A percentile compares a stretch with the other conserved stretches of the same genome.
Conservation (phyloP, 2,797 vertebrate genomes). For the Lutjanus campechanus region DNA sequence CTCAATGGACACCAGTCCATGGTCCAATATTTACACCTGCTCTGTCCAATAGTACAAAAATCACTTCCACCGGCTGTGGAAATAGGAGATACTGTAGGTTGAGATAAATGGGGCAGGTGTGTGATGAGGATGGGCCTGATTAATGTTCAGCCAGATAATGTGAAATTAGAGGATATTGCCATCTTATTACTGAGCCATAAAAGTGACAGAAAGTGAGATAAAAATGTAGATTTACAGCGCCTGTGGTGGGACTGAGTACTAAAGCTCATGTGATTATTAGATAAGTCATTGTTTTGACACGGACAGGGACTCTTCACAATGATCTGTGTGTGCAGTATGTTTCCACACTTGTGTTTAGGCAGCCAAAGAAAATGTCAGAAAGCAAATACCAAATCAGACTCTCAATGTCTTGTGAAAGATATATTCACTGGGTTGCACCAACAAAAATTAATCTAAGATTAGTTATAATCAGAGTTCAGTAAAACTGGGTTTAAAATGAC, state of each 20-base stretch:
- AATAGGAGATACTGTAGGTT: slow-evolving; percentile 7
- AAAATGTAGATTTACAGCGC: slow-evolving; percentile 58
- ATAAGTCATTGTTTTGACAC: slow-evolving; percentile 25
- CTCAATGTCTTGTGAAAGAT: background rate
- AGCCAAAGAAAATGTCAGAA: background rate
- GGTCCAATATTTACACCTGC: slow-evolving; percentile 52
- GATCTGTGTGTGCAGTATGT: background rate
- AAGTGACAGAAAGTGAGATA: slow-evolving; percentile 63
- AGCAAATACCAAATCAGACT: background rate
- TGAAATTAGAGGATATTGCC: slow-evolving; percentile 55
- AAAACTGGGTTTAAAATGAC: too few species aligned
- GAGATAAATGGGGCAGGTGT: slow-evolving; percentile 51
- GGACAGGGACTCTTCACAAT: slow-evolving; percentile 10
- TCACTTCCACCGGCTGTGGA: slow-evolving; percentile 9
- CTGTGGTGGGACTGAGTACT: slow-evolving; percentile 32
- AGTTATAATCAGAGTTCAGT: too few species aligned
- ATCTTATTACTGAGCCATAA: slow-evolving; percentile 52
- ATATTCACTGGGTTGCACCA: background rate
- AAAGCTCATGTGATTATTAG: slow-evolving; percentile 38
- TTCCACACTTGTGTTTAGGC: background rate
- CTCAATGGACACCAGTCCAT: slow-evolving; percentile 39
- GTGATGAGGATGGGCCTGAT: slow-evolving; percentile 51
- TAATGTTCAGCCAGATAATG: slow-evolving; percentile 61
- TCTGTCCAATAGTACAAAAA: slow-evolving; percentile 48
- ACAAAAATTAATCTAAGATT: too few species aligned